Evolutionary conservation across 1,140 invertebrate genomes (phyloP).

Genomic region (Scaptomyza pallida): DNA sequence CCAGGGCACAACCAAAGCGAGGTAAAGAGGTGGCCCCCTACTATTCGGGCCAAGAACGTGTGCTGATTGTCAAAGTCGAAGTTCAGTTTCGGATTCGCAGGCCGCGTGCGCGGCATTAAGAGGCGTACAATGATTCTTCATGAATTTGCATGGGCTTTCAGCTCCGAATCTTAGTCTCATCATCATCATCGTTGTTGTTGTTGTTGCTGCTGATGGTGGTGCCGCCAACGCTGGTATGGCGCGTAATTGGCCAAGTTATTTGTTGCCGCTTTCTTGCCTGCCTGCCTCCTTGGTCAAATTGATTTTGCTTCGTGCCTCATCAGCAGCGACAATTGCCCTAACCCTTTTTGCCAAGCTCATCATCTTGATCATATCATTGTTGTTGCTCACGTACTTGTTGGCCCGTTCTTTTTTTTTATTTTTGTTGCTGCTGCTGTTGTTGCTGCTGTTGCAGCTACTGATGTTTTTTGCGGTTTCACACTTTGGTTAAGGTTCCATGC

Average conservation of each 20-base stretch:
- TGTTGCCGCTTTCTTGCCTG: conserved; percentile 70
- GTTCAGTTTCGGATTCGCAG: conserved; percentile 55
- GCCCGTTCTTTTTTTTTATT: neutral
- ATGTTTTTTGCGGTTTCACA: conserved; percentile 84
- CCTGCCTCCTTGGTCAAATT: conserved; percentile 60
- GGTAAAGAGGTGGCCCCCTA: neutral
- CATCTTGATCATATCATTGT: conserved; percentile 43
- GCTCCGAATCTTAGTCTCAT: neutral
- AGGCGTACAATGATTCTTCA: conserved; percentile 57
- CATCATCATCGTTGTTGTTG: conserved; percentile 14
- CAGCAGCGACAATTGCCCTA: conserved; percentile 78
- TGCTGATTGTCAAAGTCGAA: conserved; percentile 70
- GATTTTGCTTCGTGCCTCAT: conserved; percentile 81
- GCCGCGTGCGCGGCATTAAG: conserved; percentile 66
- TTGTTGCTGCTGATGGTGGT: neutral
- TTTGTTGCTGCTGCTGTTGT: conserved; percentile 10
- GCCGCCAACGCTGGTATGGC: conserved; percentile 16
- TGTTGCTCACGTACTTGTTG: conserved; percentile 4
- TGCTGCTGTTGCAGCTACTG: conserved; percentile 66
- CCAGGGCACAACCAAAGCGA: no score
- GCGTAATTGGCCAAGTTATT: conserved; percentile 76
- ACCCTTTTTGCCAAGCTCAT: conserved; percentile 40
- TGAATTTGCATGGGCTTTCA: conserved; percentile 56
- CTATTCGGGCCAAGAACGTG: conserved; percentile 56
- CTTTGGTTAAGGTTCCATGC: conserved; percentile 80